A percentile compares a stretch with the other conserved stretches of the same genome.
phyloP scores from a whole-genome alignment of 1,140 invertebrate species.

The Physella acuta region DNA sequence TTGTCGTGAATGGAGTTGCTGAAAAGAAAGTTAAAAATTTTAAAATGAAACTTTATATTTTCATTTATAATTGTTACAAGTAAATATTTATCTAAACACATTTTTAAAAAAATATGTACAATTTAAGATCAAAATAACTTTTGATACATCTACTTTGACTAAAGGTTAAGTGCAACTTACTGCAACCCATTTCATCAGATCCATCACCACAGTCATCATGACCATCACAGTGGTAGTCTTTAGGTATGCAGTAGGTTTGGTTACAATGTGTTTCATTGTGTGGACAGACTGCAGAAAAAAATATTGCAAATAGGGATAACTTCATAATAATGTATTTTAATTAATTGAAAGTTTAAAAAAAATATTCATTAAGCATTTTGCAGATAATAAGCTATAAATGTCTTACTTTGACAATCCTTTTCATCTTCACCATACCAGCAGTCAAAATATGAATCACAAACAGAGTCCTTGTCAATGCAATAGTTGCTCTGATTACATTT shows the following conservation, averaged over 20 bases:
- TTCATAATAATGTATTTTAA: background rate
- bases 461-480: constrained; percentile 30
- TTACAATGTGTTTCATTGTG: constrained; percentile 34
- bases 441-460: constrained; percentile 37
- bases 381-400: background rate
- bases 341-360: background rate
- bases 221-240: constrained; percentile 37
- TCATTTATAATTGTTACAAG: too few relatives aligned
- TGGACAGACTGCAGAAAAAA: constrained; percentile 21
- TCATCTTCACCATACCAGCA: constrained; percentile 44
- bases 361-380: background rate
- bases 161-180: constrained; percentile 19
- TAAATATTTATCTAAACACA: too few relatives aligned
- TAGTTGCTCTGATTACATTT: constrained; percentile 27
- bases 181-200: constrained; percentile 41
- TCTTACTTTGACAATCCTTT: constrained; percentile 30
- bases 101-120: too few relatives aligned
- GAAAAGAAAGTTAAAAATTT: too few relatives aligned
- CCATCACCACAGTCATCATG: constrained; percentile 45
- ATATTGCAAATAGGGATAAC: background rate
- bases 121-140: too few relatives aligned
- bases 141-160: too few relatives aligned
- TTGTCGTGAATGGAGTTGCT: too few relatives aligned
- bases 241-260: constrained; percentile 36
- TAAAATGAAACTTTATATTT: too few relatives aligned